A percentile compares a stretch with the other conserved stretches of the same genome.
Evolutionary conservation across 2,113 vertebrate genomes (phyloP).

Genomic region (Mola mola): DNA sequence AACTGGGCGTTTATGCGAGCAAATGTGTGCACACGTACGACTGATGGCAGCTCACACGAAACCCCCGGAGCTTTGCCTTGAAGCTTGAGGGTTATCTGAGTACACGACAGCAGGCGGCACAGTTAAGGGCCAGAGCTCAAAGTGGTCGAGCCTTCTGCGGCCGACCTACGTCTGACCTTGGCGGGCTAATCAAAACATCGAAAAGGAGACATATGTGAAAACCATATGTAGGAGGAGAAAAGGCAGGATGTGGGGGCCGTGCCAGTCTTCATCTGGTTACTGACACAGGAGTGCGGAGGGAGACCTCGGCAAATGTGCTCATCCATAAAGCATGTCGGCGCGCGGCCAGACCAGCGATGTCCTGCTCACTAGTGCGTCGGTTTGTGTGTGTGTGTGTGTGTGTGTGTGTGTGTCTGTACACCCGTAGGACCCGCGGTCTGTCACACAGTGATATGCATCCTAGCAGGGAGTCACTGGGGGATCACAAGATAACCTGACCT

Average conservation of each 20-base stretch:
- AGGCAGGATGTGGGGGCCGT: slow-evolving; percentile 57
- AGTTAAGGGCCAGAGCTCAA: slow-evolving; percentile 28
- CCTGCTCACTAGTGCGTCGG: slow-evolving; percentile 41
- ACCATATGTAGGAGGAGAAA: slow-evolving; percentile 59
- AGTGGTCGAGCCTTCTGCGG: slow-evolving; percentile 28
- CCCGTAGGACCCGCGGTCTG: slow-evolving; percentile 49
- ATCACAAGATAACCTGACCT: slow-evolving; percentile 67
- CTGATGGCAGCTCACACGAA: slow-evolving; percentile 35
- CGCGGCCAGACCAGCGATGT: slow-evolving; percentile 35
- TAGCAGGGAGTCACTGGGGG: slow-evolving; percentile 56
- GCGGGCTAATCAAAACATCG: slow-evolving; percentile 46
- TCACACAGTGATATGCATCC: slow-evolving; percentile 63
- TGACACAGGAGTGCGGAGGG: slow-evolving; percentile 60
- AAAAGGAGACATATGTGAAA: slow-evolving; percentile 65
- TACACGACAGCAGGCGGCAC: slow-evolving; percentile 49
- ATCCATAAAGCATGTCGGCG: slow-evolving; percentile 71
- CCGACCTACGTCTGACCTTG: slow-evolving; percentile 63
- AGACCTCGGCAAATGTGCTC: slow-evolving; percentile 64
- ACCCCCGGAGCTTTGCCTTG: slow-evolving; percentile 29
- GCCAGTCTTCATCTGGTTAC: slow-evolving; percentile 67
- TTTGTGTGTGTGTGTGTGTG: slow-evolving; percentile 22
- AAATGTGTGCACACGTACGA: slow-evolving; percentile 5
- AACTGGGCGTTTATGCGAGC: slow-evolving; percentile 16
- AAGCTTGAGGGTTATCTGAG: slow-evolving; percentile 41
- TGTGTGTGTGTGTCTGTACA: slow-evolving; percentile 22